Evolutionary conservation across 2,797 vertebrate species (phyloP), one percentile per base, ranked within the genome.

Genomic region (Rhinogobio ventralis): DNA sequence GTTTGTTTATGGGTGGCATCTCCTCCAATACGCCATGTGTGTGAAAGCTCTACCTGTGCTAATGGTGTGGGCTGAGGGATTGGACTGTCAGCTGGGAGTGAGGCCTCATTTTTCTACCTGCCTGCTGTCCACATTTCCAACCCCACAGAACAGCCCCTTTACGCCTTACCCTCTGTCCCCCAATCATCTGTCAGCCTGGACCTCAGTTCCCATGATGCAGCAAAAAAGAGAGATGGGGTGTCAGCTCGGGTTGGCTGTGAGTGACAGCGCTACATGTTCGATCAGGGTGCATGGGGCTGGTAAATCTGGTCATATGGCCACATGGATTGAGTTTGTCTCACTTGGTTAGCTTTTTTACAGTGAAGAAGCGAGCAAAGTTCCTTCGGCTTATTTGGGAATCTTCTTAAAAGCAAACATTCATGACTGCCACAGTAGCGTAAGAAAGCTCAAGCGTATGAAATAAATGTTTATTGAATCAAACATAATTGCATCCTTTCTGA

Each of bases 41-140:
- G 92, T 91, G 91, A 93, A 95, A 94, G 94, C 94, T 95, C 95
- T 90, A 86, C 94, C 95, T 94, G 85, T 91, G 92, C 93, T 96
- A 95, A 97, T 87, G 87, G 95, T 94, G 93, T 88, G 93, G 94
- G 93, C 92, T 97, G 97, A 99, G 95, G 95, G 95, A 98, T 98
- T 97, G 93, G 92, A 93, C 96, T 98, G 97, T 97, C 97, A 97
- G 85, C 83, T 72, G 79, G 20, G 93, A 88, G 72, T 89, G 95
- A 96, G 95, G 93, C 92, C 95, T 97, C 97, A 97, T 99, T 98
- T 98, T 97, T 98, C 97, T 99, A 96, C 90, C 39, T 80, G 62
- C 90, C 95, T 90, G 86, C 83, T 93, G 93, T 94, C 90, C 93
- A 93, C 92, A 93, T 88, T 15, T 92, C 93, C 55, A 68, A 62